A percentile compares a stretch with the other conserved stretches of the same genome.
These are phyloP conservation scores for Mastacembelus armatus DNA, from an alignment of 2,797 vertebrate genomes.

Conservation along the genomic window DNA sequence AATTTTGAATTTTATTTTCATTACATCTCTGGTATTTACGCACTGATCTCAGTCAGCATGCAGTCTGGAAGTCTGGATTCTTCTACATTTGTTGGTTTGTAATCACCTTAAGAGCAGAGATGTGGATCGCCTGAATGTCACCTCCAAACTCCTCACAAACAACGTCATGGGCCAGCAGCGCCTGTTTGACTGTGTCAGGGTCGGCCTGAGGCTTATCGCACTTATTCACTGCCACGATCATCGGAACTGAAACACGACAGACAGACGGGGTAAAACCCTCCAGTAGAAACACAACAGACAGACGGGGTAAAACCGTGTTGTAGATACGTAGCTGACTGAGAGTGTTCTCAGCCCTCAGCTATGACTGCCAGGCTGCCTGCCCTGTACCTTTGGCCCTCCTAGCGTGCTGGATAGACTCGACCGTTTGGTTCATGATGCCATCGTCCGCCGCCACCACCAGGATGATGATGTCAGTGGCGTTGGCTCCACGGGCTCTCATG, in stretches of 20 bases:
- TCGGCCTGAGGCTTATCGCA: slow-evolving; percentile 92
- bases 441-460: slow-evolving; percentile 96
- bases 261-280: no score
- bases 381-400: slow-evolving; percentile 86
- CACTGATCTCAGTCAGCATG: no score
- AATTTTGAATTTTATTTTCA: no score
- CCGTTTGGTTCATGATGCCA: slow-evolving; percentile 94
- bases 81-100: no score
- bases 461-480: slow-evolving; percentile 92
- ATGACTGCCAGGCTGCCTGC: not conserved
- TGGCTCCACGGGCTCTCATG: slow-evolving; percentile 92
- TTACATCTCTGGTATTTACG: no score
- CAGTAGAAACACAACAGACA: not conserved
- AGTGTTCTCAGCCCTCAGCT: not conserved
- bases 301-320: fast-evolving
- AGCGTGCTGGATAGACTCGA: slow-evolving; percentile 94
- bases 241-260: slow-evolving; percentile 68
- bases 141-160: slow-evolving; percentile 95
- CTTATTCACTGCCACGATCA: slow-evolving; percentile 95
- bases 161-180: slow-evolving; percentile 89
- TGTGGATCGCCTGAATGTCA: slow-evolving; percentile 91
- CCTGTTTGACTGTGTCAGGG: slow-evolving; percentile 88
- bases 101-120: slow-evolving; percentile 94
- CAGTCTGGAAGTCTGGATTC: not conserved
- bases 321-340: no score